Percentiles rank a stretch among this genome's conserved stretches.
phyloP scores from a whole-genome alignment of 1,140 invertebrate genomes.

The Hylyphantes graminicola region DNA sequence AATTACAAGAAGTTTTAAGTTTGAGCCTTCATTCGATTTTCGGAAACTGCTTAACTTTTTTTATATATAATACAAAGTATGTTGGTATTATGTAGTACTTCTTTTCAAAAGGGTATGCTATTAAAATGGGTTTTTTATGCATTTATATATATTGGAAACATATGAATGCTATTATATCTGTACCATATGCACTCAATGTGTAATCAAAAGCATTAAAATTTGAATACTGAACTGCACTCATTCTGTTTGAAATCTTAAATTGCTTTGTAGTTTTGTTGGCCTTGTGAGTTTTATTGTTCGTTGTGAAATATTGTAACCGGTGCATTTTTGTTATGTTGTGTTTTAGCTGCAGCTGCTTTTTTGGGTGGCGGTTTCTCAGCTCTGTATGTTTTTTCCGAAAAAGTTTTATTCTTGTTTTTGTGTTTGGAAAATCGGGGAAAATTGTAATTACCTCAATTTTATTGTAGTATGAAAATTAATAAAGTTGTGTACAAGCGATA shows the following conservation, averaged over 20 bases:
- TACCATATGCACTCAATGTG: not conserved
- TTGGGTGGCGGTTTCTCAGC: slow-evolving; percentile 36
- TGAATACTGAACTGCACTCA: slow-evolving; percentile 7
- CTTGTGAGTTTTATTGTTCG: slow-evolving; percentile 50
- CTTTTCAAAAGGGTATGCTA: too few species aligned
- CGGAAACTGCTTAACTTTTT: too few species aligned
- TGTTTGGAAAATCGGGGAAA: slow-evolving; percentile 16
- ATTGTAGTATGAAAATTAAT: slow-evolving; percentile 54
- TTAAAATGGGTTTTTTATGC: too few species aligned
- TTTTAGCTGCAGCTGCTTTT: slow-evolving; percentile 57
- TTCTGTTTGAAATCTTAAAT: slow-evolving; percentile 30
- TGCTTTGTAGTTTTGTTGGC: slow-evolving; percentile 52
- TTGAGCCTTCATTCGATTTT: too few species aligned
- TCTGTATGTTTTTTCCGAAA: slow-evolving; percentile 34
- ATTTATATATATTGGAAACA: too few species aligned
- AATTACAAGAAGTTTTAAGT: too few species aligned
- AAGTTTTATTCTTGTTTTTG: slow-evolving; percentile 47
- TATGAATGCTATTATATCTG: not conserved
- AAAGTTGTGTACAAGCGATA: slow-evolving; percentile 36
- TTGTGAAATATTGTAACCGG: slow-evolving; percentile 58
- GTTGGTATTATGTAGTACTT: too few species aligned
- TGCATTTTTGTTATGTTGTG: slow-evolving; percentile 58
- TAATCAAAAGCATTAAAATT: slow-evolving; percentile 48
- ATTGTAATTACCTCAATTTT: slow-evolving; percentile 58
- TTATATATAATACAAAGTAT: too few species aligned